Base-by-base conservation (phyloP, 2,888 invertebrate genomes). In the Drosophila buzzatii region DNA sequence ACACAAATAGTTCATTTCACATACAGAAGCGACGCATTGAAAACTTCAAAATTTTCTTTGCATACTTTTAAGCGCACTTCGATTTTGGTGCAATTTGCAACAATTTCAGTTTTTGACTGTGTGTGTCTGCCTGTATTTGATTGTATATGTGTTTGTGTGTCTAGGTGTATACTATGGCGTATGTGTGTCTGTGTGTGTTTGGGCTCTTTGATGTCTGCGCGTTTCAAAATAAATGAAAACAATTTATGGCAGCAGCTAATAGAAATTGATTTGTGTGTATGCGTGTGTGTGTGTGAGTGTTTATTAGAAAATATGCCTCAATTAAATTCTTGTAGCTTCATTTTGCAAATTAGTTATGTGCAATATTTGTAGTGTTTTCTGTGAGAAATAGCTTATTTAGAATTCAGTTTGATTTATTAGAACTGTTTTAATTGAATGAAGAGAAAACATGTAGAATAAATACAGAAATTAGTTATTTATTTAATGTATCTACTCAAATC, bases 221-320 rank as follows among this genome's bases (percentile, higher is more conserved):
- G 73, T 74, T 85, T 76, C 79, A 74, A 89, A 89, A 89, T 79
- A 89, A 81, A 68, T 62, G 51, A 74, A 80, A 68, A 72, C 81
- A 78, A 73, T 75, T 86, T 75, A 57, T 63, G 68, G 20, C 41
- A 33, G 27, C 65, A 73, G 35, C 51, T 37, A 47, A 59, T 41
- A 58, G 49, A 59, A 66, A 70, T 76, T 80, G 65, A 72, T 64
- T 62, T 58, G 3, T 18, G 16, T 42, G 27, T n/a, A 31, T 39
- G 9, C 35, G 35, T 37, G 53, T 53, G 37, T 23, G 45, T 51
- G 9, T 41, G 4, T 18, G 51, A 2, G 20, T 37, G 52, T 52
- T 14, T 52, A 4, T 20, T 35, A 53, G 49, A 45, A 55, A 16
- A 35, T 16, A 44, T 53, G 27, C 23, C 39, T 14, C 16, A 56